A percentile compares a stretch with the other conserved stretches of the same genome.
phyloP scores from a whole-genome alignment of 2,888 invertebrate species.

The Tenthredo livida region DNA sequence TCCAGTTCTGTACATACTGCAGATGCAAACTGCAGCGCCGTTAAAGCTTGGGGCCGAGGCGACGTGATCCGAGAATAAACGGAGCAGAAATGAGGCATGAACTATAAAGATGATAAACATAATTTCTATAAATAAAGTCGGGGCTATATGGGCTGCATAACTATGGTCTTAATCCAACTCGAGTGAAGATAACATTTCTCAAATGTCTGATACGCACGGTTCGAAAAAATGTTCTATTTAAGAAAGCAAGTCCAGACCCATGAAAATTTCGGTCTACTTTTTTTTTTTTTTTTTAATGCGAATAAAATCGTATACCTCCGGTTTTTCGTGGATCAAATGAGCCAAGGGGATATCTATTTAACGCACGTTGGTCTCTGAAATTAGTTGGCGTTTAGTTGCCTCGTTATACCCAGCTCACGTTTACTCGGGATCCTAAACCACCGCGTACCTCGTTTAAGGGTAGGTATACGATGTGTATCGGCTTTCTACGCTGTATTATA shows the following conservation, averaged over 20 bases:
- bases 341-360: conserved; percentile 39
- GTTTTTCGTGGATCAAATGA: conserved; percentile 38
- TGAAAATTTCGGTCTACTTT: neutral
- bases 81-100: conserved; percentile 19
- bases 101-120: conserved; percentile 36
- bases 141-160: neutral
- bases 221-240: neutral
- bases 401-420: conserved; percentile 51
- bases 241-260: too few species aligned
- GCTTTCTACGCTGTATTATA: conserved; percentile 24
- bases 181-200: neutral
- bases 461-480: conserved; percentile 20
- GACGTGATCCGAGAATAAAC: conserved; percentile 43
- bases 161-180: conserved; percentile 15
- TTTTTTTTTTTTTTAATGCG: too few species aligned
- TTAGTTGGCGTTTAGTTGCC: conserved; percentile 46
- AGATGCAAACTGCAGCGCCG: neutral
- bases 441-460: conserved; percentile 18
- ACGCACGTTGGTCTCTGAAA: conserved; percentile 37
- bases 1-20: conserved; percentile 15
- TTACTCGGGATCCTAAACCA: conserved; percentile 24
- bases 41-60: conserved; percentile 21
- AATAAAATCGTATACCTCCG: neutral
- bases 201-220: neutral
- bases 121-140: conserved; percentile 43